A percentile compares a stretch with the other conserved stretches of the same genome.
Evolutionary conservation across 2,113 vertebrate species (phyloP).

Genomic region (Equus przewalskii): DNA sequence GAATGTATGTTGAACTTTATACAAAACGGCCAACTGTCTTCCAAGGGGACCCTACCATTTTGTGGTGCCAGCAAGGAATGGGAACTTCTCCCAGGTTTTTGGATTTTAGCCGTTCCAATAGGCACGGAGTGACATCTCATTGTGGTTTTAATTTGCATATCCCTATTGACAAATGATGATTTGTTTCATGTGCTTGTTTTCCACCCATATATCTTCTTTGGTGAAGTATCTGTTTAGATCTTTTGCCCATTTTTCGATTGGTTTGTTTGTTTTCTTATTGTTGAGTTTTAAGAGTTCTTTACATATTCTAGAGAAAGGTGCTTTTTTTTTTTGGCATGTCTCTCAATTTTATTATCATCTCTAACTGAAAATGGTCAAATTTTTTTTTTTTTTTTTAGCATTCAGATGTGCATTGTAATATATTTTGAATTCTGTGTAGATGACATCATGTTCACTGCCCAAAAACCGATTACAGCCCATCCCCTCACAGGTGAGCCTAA

Average conservation of each 20-base stretch:
- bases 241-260: not conserved
- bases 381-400: too few relatives aligned
- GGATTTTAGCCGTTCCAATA: not conserved
- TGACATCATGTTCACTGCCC: too few relatives aligned
- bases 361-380: too few relatives aligned
- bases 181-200: not conserved
- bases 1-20: not conserved
- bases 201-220: not conserved
- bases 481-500: too few relatives aligned
- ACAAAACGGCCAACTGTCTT: not conserved
- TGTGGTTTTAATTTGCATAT: not conserved
- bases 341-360: too few relatives aligned
- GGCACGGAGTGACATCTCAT: not conserved
- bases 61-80: not conserved
- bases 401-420: too few relatives aligned
- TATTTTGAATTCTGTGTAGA: too few relatives aligned
- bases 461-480: too few relatives aligned
- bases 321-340: not conserved
- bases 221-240: not conserved
- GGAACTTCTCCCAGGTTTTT: not conserved
- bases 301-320: not conserved
- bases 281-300: not conserved
- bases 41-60: not conserved
- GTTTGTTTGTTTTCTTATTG: not conserved
- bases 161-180: not conserved